Evolutionary conservation across 2,113 vertebrate species (phyloP).

Genomic region (Scytalopus superciliaris): DNA sequence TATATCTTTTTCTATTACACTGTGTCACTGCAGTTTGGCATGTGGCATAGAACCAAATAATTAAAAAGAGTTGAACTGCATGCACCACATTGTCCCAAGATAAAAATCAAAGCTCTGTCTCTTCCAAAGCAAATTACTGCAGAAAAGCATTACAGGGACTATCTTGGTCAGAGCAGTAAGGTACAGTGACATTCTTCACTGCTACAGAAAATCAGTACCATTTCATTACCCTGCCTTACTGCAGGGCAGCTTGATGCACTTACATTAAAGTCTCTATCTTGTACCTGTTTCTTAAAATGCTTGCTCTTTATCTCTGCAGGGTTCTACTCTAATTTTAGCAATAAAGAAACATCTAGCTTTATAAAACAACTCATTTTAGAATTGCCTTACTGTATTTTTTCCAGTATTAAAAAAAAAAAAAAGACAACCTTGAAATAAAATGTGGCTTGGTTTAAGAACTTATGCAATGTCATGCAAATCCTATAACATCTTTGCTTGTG

Average conservation of each 20-base stretch:
- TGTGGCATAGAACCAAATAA: background rate
- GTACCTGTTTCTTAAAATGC: conserved; percentile 19
- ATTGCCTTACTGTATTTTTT: background rate
- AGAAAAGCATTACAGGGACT: background rate
- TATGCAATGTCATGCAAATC: background rate
- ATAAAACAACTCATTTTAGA: background rate
- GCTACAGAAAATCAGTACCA: conserved; percentile 39
- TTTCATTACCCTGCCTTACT: conserved; percentile 33
- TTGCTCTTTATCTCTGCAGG: background rate
- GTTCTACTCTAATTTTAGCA: conserved; percentile 25
- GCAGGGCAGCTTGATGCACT: conserved; percentile 13
- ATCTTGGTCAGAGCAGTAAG: background rate
- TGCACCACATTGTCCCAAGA: background rate
- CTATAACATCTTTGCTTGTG: background rate
- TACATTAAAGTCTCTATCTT: background rate
- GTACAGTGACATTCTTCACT: background rate
- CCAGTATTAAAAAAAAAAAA: background rate
- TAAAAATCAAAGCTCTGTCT: conserved; percentile 7
- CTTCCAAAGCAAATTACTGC: background rate
- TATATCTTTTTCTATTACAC: background rate
- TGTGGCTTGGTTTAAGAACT: background rate
- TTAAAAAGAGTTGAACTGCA: background rate
- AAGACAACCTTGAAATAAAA: background rate
- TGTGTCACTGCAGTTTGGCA: background rate
- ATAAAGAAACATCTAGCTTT: background rate